Percentiles rank a stretch among this genome's conserved stretches.
Evolutionary conservation across 2,888 invertebrate species (phyloP).

Genomic region (Drosophila infuscata): DNA sequence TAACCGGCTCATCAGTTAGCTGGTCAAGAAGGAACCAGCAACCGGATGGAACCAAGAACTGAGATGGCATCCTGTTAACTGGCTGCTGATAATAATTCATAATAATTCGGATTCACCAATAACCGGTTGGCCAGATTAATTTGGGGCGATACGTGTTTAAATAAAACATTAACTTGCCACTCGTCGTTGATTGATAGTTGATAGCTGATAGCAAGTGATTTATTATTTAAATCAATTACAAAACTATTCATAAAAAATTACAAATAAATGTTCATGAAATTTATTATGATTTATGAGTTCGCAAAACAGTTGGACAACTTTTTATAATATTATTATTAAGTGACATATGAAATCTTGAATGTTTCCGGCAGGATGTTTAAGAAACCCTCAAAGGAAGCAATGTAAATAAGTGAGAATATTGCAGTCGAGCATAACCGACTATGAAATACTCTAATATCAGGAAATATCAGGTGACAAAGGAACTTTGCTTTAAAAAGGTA

Average conservation of each 20-base stretch:
- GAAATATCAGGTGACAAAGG: neutral
- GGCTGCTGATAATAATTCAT: conserved; percentile 21
- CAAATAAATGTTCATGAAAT: neutral
- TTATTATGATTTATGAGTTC: neutral
- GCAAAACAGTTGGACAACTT: neutral
- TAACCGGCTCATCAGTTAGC: neutral
- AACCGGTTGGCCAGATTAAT: neutral
- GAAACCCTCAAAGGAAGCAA: neutral
- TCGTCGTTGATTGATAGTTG: neutral
- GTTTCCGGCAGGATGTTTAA: neutral
- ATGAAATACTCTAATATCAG: neutral
- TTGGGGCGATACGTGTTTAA: neutral
- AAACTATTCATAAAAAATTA: neutral
- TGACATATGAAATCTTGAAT: neutral
- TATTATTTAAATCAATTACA: neutral
- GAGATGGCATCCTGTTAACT: neutral
- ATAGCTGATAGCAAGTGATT: neutral
- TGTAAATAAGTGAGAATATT: neutral
- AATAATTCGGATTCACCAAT: conserved; percentile 12
- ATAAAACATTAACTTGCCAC: neutral
- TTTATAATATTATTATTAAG: neutral
- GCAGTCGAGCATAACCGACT: neutral
- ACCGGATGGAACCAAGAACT: neutral
- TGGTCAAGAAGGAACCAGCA: neutral
- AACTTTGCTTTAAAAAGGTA: neutral